phyloP scores from a whole-genome alignment of 2,888 invertebrate species.

The Antitype chi region DNA sequence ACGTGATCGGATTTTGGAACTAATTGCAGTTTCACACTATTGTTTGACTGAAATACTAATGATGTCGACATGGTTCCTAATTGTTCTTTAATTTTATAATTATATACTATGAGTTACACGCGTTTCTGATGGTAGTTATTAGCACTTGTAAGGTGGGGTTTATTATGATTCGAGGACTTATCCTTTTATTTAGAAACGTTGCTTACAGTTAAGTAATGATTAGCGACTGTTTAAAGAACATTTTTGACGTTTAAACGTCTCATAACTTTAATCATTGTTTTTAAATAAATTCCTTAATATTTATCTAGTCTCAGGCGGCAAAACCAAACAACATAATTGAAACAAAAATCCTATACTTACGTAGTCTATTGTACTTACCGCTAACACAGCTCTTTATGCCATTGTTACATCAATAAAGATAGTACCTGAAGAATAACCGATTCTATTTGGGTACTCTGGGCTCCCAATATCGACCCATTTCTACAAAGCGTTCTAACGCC shows the following conservation, averaged over 20 bases:
- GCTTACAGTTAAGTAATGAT: no score
- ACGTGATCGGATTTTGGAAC: constrained; percentile 50
- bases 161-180: not conserved
- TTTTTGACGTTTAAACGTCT: no score
- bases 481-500: constrained; percentile 25
- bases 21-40: constrained; percentile 56
- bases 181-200: no score
- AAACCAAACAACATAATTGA: not conserved
- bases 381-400: not conserved
- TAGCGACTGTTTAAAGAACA: no score
- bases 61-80: constrained; percentile 20
- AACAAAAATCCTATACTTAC: not conserved
- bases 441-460: constrained; percentile 33
- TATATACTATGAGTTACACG: constrained; percentile 1
- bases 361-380: constrained; percentile 24
- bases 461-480: constrained; percentile 12
- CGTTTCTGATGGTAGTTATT: not conserved
- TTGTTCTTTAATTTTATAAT: constrained; percentile 39
- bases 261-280: no score
- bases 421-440: constrained; percentile 19
- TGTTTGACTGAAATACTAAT: constrained; percentile 52
- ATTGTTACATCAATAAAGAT: constrained; percentile 45
- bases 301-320: not conserved
- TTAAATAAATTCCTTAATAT: no score
- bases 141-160: not conserved